phyloP scores from a whole-genome alignment of 2,888 invertebrate genomes.

The Drosophila gaucha region DNA sequence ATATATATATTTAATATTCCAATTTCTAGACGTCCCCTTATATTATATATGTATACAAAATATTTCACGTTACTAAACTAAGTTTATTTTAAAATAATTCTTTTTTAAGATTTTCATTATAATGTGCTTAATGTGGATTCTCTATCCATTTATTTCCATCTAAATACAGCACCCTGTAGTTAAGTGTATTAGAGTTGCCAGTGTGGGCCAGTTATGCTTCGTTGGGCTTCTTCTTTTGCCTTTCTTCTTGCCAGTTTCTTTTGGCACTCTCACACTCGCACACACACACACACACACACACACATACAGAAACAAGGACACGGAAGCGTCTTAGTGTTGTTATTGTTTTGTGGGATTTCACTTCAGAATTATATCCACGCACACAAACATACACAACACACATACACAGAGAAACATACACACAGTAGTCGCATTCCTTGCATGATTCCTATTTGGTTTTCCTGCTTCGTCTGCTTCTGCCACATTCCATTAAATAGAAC shows the following conservation, averaged over 20 bases:
- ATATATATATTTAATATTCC: neutral
- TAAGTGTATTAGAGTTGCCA: conserved; percentile 26
- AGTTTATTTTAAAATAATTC: neutral
- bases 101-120: neutral
- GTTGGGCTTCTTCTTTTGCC: conserved; percentile 24
- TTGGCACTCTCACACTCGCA: conserved; percentile 9
- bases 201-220: conserved; percentile 19
- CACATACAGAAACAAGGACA: conserved; percentile 22
- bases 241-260: conserved; percentile 20
- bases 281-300: neutral
- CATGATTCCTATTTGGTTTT: conserved; percentile 55
- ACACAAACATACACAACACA: conserved; percentile 4
- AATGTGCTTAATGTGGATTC: neutral
- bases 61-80: too few relatives aligned
- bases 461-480: conserved; percentile 28
- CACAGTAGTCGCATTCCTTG: conserved; percentile 51
- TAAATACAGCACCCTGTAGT: neutral
- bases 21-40: neutral
- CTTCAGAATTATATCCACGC: conserved; percentile 30
- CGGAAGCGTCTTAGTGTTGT: conserved; percentile 49
- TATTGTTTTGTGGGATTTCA: conserved; percentile 51
- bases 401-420: neutral
- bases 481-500: conserved; percentile 68
- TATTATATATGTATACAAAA: too few relatives aligned
- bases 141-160: neutral